Percentiles rank a stretch among this genome's conserved stretches.
Conservation (phyloP, 1,140 invertebrate genomes). For the Heliconius hermathena region DNA sequence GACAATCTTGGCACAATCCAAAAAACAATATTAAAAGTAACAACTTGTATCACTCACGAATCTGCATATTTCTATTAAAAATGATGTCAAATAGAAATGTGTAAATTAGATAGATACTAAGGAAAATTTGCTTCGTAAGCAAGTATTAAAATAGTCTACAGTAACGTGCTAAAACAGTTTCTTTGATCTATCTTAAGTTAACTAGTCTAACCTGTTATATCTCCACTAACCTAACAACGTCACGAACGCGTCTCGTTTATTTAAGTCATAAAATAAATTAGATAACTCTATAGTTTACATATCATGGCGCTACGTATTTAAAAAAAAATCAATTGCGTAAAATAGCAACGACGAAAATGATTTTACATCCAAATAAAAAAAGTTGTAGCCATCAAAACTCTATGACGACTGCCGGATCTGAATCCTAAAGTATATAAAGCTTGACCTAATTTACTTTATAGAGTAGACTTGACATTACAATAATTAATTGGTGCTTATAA, state of each 20-base stretch:
- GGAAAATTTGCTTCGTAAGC: slow-evolving; percentile 13
- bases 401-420: neutral
- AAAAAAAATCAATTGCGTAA: neutral
- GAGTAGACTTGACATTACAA: neutral
- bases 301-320: neutral
- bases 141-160: slow-evolving; percentile 34
- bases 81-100: neutral
- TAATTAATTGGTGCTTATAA: neutral
- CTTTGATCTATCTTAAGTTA: slow-evolving; percentile 43
- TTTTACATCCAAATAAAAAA: neutral
- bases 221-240: slow-evolving; percentile 42
- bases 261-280: slow-evolving; percentile 37
- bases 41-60: neutral
- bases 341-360: neutral
- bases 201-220: slow-evolving; percentile 44
- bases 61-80: neutral
- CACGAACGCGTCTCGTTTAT: slow-evolving; percentile 37
- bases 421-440: neutral
- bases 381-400: neutral
- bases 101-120: neutral
- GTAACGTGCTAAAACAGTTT: slow-evolving; percentile 43
- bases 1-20: neutral
- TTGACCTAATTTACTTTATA: neutral
- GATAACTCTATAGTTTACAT: slow-evolving; percentile 28
- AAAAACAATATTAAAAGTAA: neutral